Evolutionary conservation across 2,113 vertebrate species (phyloP), one percentile per base, ranked within the genome.

Genomic region (Pan paniscus): DNA sequence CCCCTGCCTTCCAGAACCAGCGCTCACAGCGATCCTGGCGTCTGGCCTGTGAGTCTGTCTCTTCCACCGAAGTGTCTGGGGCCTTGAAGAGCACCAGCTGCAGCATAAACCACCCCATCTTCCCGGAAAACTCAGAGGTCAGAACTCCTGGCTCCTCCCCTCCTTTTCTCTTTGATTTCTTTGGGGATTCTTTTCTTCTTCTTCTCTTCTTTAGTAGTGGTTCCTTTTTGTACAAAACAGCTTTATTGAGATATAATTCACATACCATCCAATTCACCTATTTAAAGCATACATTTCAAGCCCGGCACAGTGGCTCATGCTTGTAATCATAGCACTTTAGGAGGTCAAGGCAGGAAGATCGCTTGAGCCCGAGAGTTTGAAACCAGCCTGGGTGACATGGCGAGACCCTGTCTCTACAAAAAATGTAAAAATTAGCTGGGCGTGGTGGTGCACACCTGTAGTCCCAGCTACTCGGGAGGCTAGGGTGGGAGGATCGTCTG

Each of bases 41-140:
- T 0, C 40, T 97, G 90, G 0, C 0, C 38, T 90, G 95, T 67
- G 67, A 25, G 0, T 70, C 94, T 32, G n/a, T 5, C 3, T 6
- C 72, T 32, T 79, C 87, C 38, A 23, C 68, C 0, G 38, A 38
- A 38, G 48, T 59, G 10, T 5, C 35, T 5, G 94, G 30, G 17
- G 12, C 9, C 30, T 50, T 75, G 81, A 89, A 98, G 93, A 94
- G 38, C 38, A 98, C 97, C 40, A 97, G 75, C 22, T 99, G 99
- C 93, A 52, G 0, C 11, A 90, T 99, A 88, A 98, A 98, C 96
- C 98, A 98, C 48, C 99, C 99, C 32, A 99, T 99, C 97, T 98
- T 99, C 52, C 99, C 97, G 14, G 95, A 43, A n/a, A 97, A 98
- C 2, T 30, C 98, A 1, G 97, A 98, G 99, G 99, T 99, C 95